phyloP scores from a whole-genome alignment of 2,797 vertebrate genomes.

The Adrianichthys oophorus region DNA sequence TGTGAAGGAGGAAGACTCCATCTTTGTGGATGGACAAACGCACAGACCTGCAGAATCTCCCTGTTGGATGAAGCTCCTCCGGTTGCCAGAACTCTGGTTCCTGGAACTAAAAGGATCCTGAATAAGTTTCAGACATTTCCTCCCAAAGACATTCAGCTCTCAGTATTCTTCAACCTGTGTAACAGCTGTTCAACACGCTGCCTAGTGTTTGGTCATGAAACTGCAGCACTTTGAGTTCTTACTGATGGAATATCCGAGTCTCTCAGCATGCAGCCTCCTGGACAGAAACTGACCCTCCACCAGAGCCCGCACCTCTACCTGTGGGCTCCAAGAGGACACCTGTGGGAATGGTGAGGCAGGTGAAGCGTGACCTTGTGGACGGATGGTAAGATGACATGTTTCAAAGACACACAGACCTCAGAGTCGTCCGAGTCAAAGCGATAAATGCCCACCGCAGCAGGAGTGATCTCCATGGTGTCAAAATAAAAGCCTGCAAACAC shows the following conservation, averaged over 20 bases:
- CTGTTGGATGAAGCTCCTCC: conserved; percentile 90
- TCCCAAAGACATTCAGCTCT: not conserved
- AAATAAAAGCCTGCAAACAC: conserved; percentile 90
- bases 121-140: not conserved
- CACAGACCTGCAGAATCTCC: conserved; percentile 88
- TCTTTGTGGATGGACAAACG: not conserved
- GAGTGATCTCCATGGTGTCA: conserved; percentile 93
- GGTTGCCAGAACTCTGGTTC: conserved; percentile 89
- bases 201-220: too few relatives aligned
- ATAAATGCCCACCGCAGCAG: conserved; percentile 82
- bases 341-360: conserved; percentile 47
- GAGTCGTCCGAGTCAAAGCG: conserved; percentile 79
- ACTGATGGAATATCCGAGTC: conserved; percentile 89
- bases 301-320: conserved; percentile 87
- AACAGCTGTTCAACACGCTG: too few relatives aligned
- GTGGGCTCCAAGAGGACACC: conserved; percentile 78
- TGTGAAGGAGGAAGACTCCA: not conserved
- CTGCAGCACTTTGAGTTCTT: conserved; percentile 48
- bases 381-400: not conserved
- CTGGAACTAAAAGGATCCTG: conserved; percentile 77
- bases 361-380: not conserved
- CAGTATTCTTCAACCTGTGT: not conserved
- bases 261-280: conserved; percentile 89
- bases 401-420: conserved; percentile 57
- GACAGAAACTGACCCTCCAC: conserved; percentile 95